phyloP scores from a whole-genome alignment of 2,113 vertebrate genomes.

The Colinus virginianus region DNA sequence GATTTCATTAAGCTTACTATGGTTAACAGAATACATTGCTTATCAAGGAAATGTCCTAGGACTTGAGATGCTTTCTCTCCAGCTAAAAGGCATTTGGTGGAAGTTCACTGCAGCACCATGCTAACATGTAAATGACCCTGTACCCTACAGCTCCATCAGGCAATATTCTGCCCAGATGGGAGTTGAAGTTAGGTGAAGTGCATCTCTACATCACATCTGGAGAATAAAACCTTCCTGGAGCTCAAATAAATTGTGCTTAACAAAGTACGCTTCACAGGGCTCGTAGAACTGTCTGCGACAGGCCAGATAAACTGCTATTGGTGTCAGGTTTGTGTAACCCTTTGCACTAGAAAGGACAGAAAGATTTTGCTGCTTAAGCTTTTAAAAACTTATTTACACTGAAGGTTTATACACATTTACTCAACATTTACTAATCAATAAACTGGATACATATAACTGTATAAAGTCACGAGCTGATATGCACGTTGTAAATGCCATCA shows the following conservation, averaged over 20 bases:
- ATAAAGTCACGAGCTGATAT: neutral
- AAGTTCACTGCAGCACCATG: neutral
- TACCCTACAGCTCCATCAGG: neutral
- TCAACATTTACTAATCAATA: constrained; percentile 10
- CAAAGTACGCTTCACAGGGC: neutral
- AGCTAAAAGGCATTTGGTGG: neutral
- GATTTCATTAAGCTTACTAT: neutral
- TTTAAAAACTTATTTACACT: neutral
- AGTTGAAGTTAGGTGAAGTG: neutral
- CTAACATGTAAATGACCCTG: neutral
- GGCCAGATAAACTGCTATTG: neutral
- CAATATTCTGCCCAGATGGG: neutral
- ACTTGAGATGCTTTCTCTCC: neutral
- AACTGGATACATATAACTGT: neutral
- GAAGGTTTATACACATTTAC: neutral
- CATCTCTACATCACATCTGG: neutral
- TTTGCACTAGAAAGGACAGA: neutral
- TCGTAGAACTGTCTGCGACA: neutral
- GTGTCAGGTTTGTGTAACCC: neutral
- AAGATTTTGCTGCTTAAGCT: neutral
- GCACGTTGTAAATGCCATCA: neutral
- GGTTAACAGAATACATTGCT: neutral
- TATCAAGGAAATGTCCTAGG: neutral
- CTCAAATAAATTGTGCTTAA: neutral
- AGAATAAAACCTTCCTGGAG: neutral